These are phyloP conservation scores for Fragum whitleyi DNA, from an alignment of 2,888 invertebrate genomes.

Conservation along the genomic window DNA sequence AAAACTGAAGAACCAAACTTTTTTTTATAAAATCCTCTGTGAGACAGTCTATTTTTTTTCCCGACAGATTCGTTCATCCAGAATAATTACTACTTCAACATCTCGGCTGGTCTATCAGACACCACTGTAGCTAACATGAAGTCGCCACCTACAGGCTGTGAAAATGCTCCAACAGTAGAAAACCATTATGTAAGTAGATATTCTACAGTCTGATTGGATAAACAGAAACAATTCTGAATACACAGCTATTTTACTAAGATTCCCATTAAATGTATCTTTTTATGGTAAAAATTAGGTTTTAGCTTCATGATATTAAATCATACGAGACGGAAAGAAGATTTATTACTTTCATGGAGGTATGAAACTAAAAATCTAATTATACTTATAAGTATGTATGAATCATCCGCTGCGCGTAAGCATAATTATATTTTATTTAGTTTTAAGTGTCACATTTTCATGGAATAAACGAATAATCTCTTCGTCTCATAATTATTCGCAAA, in stretches of 20 bases:
- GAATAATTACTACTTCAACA: constrained; percentile 38
- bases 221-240: background rate
- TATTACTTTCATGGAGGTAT: too few relatives aligned
- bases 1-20: too few relatives aligned
- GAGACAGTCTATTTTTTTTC: too few relatives aligned
- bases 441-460: too few relatives aligned
- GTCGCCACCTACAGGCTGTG: constrained; percentile 47
- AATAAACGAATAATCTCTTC: too few relatives aligned
- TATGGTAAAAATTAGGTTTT: background rate
- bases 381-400: too few relatives aligned
- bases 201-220: background rate
- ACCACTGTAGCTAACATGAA: constrained; percentile 7
- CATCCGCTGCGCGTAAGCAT: too few relatives aligned
- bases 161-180: constrained; percentile 39
- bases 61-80: constrained; percentile 41
- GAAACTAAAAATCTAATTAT: too few relatives aligned
- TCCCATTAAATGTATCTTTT: background rate
- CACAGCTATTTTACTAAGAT: background rate
- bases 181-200: constrained; percentile 46
- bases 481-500: too few relatives aligned
- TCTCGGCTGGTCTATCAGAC: constrained; percentile 41
- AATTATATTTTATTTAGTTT: too few relatives aligned
- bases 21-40: too few relatives aligned
- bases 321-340: too few relatives aligned
- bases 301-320: background rate